Conservation (phyloP, 2,888 invertebrate genomes). For the Polyommatus iphigenia region DNA sequence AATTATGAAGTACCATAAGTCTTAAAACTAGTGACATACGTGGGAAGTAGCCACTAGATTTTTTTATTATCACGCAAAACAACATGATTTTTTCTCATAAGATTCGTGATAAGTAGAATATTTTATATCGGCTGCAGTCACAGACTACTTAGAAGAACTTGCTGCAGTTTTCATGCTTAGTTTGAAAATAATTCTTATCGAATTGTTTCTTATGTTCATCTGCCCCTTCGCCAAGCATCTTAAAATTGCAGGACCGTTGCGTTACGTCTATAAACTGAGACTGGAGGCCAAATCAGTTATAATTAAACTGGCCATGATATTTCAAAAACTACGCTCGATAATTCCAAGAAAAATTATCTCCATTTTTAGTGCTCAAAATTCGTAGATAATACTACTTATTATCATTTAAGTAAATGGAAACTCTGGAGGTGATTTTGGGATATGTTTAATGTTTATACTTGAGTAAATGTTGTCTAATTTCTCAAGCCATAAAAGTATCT, state of each 20-base stretch:
- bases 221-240: neutral
- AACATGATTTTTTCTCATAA: too few species aligned
- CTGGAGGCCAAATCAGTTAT: constrained; percentile 2
- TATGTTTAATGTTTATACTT: neutral
- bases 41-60: neutral
- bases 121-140: too few species aligned
- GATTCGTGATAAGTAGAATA: too few species aligned
- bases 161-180: too few species aligned
- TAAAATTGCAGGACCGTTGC: neutral
- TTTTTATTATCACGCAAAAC: neutral
- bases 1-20: neutral
- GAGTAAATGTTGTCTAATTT: too few species aligned
- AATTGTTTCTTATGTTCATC: neutral
- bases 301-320: constrained; percentile 14
- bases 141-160: too few species aligned
- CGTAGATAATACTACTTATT: neutral
- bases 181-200: neutral
- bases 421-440: neutral
- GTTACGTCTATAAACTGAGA: neutral
- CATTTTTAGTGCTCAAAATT: neutral
- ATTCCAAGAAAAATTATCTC: neutral
- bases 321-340: neutral
- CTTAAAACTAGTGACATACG: neutral
- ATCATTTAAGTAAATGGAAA: neutral
- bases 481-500: too few species aligned